phyloP scores from a whole-genome alignment of 2,797 vertebrate genomes.

The Cirrhinus molitorella region DNA sequence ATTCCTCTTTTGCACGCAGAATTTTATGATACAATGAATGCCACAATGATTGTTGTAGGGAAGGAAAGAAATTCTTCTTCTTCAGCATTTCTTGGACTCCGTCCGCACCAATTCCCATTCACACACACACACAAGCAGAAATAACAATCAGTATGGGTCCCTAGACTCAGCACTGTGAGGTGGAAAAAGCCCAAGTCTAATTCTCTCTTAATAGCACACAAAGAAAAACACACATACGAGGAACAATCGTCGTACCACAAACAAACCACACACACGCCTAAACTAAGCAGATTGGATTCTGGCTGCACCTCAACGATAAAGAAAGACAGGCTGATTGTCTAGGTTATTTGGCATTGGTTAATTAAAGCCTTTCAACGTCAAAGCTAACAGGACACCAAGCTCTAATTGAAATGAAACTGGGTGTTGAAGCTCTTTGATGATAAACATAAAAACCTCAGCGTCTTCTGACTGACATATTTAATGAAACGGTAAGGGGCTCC shows the following conservation, averaged over 20 bases:
- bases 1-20: slow-evolving; percentile 39
- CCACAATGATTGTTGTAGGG: slow-evolving; percentile 68
- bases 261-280: slow-evolving; percentile 31
- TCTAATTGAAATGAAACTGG: slow-evolving; percentile 58
- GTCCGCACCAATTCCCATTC: slow-evolving; percentile 60
- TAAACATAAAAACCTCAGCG: slow-evolving; percentile 27
- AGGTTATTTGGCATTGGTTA: slow-evolving; percentile 56
- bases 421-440: slow-evolving; percentile 38
- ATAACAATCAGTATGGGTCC: slow-evolving; percentile 43
- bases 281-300: slow-evolving; percentile 56
- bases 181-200: slow-evolving; percentile 32
- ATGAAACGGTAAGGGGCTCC: background rate
- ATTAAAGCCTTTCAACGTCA: slow-evolving; percentile 52
- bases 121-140: slow-evolving; percentile 43
- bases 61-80: slow-evolving; percentile 64
- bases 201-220: slow-evolving; percentile 20
- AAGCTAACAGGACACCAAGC: slow-evolving; percentile 59
- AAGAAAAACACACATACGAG: slow-evolving; percentile 27
- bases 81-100: slow-evolving; percentile 70
- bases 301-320: slow-evolving; percentile 27
- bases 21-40: slow-evolving; percentile 71
- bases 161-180: slow-evolving; percentile 27
- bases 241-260: slow-evolving; percentile 15
- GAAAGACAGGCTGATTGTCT: slow-evolving; percentile 27
- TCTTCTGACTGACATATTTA: slow-evolving; percentile 18